These are phyloP conservation scores for Parthenolecanium corni DNA, from an alignment of 2,888 invertebrate species.

Conservation along the genomic window DNA sequence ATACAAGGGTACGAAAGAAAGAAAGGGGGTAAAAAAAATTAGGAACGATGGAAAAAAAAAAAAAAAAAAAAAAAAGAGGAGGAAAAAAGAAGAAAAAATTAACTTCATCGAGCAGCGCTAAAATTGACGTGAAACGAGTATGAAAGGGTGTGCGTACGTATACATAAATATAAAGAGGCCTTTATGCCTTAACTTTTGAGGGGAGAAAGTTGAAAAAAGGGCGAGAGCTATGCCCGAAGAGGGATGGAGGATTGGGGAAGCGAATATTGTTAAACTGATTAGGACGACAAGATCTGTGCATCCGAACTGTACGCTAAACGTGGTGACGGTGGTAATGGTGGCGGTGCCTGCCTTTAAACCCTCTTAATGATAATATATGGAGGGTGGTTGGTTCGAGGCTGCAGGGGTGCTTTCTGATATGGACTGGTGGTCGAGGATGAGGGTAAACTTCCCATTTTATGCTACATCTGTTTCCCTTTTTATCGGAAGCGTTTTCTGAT, in stretches of 20 bases:
- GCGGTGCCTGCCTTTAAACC: neutral
- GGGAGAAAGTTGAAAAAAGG: neutral
- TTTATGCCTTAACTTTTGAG: neutral
- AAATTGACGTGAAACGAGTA: neutral
- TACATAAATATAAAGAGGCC: no score
- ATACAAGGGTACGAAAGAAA: no score
- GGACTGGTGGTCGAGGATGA: no score
- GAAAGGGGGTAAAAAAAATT: no score
- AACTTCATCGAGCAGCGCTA: neutral
- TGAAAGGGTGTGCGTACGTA: neutral
- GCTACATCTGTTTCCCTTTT: constrained; percentile 17
- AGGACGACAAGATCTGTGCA: constrained; percentile 3
- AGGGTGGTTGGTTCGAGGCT: neutral
- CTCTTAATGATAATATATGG: constrained; percentile 17
- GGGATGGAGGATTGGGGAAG: neutral
- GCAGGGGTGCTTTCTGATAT: no score
- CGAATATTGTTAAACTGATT: constrained; percentile 25
- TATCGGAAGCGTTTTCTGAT: neutral
- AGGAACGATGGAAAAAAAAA: no score
- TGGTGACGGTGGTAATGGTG: neutral
- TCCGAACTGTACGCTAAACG: neutral
- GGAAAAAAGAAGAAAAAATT: no score
- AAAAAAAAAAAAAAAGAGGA: no score
- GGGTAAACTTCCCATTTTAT: constrained; percentile 22
- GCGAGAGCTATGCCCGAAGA: neutral